Evolutionary conservation across 1,140 invertebrate genomes (phyloP).

Genomic region (Drosophila navojoa): DNA sequence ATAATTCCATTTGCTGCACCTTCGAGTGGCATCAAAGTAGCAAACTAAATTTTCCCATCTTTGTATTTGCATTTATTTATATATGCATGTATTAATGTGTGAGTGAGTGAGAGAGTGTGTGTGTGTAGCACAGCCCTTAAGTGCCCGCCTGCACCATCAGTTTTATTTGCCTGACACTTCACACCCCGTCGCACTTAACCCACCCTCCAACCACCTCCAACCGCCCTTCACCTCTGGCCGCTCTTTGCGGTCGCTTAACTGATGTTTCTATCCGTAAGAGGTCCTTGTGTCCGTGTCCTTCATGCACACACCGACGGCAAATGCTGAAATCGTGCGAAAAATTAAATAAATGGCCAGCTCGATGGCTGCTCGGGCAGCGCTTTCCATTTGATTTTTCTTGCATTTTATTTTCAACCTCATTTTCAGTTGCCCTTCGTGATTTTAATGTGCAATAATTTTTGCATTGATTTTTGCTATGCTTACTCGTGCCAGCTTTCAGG

Average conservation of each 20-base stretch:
- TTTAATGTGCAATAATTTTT: slow-evolving; percentile 72
- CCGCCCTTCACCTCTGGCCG: not conserved
- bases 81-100: slow-evolving; percentile 14
- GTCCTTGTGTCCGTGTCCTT: slow-evolving; percentile 9
- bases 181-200: slow-evolving; percentile 53
- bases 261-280: slow-evolving; percentile 65
- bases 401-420: not conserved
- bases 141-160: slow-evolving; percentile 42
- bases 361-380: slow-evolving; percentile 3
- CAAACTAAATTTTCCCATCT: slow-evolving; percentile 29
- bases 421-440: slow-evolving; percentile 13
- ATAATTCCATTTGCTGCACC: slow-evolving; percentile 41
- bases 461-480: slow-evolving; percentile 66
- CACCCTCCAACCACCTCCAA: not conserved
- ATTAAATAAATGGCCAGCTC: slow-evolving; percentile 75
- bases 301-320: slow-evolving; percentile 35
- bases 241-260: slow-evolving; percentile 71
- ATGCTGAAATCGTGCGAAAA: slow-evolving; percentile 79
- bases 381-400: slow-evolving; percentile 38
- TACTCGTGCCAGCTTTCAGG: slow-evolving; percentile 38
- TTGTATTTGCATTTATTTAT: slow-evolving; percentile 25
- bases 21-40: slow-evolving; percentile 25
- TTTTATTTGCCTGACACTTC: slow-evolving; percentile 69
- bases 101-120: slow-evolving; percentile 34
- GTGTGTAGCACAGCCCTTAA: slow-evolving; percentile 35